These are phyloP conservation scores for Lucilia cuprina DNA, from an alignment of 1,140 invertebrate genomes.

Conservation along the genomic window DNA sequence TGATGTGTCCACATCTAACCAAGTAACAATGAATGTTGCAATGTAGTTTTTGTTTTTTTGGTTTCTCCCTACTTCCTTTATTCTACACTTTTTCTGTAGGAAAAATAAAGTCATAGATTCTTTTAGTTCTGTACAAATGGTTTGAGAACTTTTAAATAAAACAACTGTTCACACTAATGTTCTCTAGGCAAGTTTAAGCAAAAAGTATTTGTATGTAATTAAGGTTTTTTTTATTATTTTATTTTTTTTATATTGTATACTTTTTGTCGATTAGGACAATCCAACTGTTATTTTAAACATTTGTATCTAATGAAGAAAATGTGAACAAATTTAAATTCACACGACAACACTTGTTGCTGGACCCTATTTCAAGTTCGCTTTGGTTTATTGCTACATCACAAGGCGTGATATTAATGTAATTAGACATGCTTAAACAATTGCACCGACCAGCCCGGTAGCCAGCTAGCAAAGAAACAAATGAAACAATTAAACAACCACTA, in stretches of 20 bases:
- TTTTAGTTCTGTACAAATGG: background rate
- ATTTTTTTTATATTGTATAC: background rate
- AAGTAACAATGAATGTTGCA: background rate
- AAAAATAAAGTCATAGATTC: background rate
- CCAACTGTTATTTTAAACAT: background rate
- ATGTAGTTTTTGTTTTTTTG: background rate
- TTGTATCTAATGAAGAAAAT: background rate
- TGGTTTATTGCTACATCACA: constrained; percentile 7
- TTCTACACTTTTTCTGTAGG: no score
- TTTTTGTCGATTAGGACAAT: background rate
- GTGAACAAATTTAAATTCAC: constrained; percentile 18
- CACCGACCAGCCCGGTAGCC: background rate
- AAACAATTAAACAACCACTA: background rate
- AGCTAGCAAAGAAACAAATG: background rate
- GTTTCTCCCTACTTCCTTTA: background rate
- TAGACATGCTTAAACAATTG: constrained; percentile 23
- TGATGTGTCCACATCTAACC: background rate
- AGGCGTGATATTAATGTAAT: constrained; percentile 31
- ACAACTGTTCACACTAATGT: background rate
- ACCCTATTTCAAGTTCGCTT: background rate
- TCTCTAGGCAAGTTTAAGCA: background rate
- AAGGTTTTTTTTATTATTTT: background rate
- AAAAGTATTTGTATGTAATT: constrained; percentile 20
- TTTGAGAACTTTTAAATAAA: background rate
- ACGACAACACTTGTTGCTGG: constrained; percentile 33